Percentiles rank a stretch among this genome's conserved stretches.
Evolutionary conservation across 2,888 invertebrate genomes (phyloP).

Genomic region (Zygothrica quintamaculata): DNA sequence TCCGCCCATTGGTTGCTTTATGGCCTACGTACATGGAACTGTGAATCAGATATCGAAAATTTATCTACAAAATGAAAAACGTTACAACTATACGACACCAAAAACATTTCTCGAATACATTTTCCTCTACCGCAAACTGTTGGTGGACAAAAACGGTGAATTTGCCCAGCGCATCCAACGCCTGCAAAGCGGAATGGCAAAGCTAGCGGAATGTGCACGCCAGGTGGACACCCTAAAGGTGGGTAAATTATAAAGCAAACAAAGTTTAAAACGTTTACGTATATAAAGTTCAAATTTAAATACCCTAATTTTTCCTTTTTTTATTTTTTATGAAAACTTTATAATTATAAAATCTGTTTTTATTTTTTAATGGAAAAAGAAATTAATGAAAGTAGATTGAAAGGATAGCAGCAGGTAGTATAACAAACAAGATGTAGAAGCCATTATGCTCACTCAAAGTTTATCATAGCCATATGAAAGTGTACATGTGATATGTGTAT

Average conservation of each 20-base stretch:
- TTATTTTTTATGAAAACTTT: no score
- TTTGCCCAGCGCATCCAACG: constrained; percentile 91
- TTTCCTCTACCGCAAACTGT: constrained; percentile 90
- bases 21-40: constrained; percentile 95
- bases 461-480: not conserved
- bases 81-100: constrained; percentile 98
- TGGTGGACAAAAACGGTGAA: constrained; percentile 89
- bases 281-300: no score
- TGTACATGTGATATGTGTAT: constrained; percentile 12
- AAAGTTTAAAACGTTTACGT: no score
- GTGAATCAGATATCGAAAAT: constrained; percentile 94
- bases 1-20: constrained; percentile 92
- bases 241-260: constrained; percentile 49
- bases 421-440: constrained; percentile 1
- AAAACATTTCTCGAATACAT: constrained; percentile 99
- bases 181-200: constrained; percentile 94
- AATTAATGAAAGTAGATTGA: no score
- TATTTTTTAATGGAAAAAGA: no score
- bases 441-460: constrained; percentile 5
- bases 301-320: no score
- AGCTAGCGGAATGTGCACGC: constrained; percentile 93
- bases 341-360: no score
- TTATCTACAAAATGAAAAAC: constrained; percentile 93
- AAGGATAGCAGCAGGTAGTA: not conserved
- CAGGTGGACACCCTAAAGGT: constrained; percentile 95